phyloP scores from a whole-genome alignment of 2,888 invertebrate genomes.

The Cheilosia soror region DNA sequence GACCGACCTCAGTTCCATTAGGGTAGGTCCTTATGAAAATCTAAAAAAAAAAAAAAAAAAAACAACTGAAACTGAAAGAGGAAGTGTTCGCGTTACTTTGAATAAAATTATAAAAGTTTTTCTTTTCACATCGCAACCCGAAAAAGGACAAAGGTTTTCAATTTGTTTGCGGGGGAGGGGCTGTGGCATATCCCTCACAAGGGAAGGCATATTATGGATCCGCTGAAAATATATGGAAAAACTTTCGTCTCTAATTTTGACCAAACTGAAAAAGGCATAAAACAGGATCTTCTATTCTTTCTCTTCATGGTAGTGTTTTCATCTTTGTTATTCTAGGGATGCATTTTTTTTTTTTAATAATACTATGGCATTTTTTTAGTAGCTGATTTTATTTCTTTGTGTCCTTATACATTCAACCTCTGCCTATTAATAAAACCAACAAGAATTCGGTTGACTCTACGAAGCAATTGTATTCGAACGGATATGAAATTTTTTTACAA shows the following conservation, averaged over 20 bases:
- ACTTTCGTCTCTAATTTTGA: slow-evolving; percentile 67
- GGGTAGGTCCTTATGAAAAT: slow-evolving; percentile 5
- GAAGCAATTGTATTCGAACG: slow-evolving; percentile 72
- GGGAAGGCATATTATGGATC: neutral
- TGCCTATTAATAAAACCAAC: slow-evolving; percentile 64
- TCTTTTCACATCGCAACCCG: slow-evolving; percentile 59
- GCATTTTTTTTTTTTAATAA: slow-evolving; percentile 50
- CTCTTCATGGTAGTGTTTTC: slow-evolving; percentile 30
- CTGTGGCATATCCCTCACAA: neutral
- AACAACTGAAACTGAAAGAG: slow-evolving; percentile 26
- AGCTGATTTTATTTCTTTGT: slow-evolving; percentile 40
- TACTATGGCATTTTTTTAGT: slow-evolving; percentile 22
- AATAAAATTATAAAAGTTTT: slow-evolving; percentile 75
- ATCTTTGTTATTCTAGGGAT: slow-evolving; percentile 58
- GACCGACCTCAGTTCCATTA: slow-evolving; percentile 66
- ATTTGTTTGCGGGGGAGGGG: slow-evolving; percentile 56
- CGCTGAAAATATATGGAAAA: slow-evolving; percentile 57
- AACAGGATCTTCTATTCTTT: slow-evolving; percentile 18
- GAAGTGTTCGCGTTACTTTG: slow-evolving; percentile 75
- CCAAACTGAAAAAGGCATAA: slow-evolving; percentile 21
- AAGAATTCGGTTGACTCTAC: slow-evolving; percentile 64
- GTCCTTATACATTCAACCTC: slow-evolving; percentile 5
- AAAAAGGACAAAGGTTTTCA: slow-evolving; percentile 73
- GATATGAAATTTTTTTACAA: slow-evolving; percentile 58
- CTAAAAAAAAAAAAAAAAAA: slow-evolving; percentile 27